Evolutionary conservation across 1,140 invertebrate genomes (phyloP), one percentile per base, ranked within the genome.

Genomic region (Copidosoma floridanum): DNA sequence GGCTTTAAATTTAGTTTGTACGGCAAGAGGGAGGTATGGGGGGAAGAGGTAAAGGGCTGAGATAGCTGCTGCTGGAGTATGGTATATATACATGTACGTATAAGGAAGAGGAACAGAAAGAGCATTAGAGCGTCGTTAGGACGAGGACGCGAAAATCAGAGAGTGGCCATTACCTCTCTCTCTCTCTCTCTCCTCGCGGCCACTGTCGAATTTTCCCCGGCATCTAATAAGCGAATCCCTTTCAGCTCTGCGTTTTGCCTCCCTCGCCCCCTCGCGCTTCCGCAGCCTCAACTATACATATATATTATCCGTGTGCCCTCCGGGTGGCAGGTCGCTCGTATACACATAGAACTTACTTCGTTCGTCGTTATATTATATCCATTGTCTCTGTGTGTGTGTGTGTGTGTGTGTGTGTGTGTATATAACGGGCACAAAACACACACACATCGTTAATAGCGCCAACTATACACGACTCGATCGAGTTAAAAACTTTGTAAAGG

Each of bases 1-100:
- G 56, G 35, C 37, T 58, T 58, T 57, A 40, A 57, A 50, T 57
- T 57, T 57, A 41, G 55, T 48, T 55, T 41, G 35, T 5, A 24
- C 8, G 20, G 44, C 12, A 32, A 32, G 29, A 32, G 29, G 12
- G 29, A 32, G 29, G 29, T 6, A 32, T 6, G 12, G 29, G 12
- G 29, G 12, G 29, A 12, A 32, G 29, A 32, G 29, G 12, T 8
- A 32, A 6, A 32, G 6, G 29, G 29, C 29, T 6, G n/a, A 50
- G 47, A 35, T 32, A 18, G 47, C 18, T 32, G n/a, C n/a, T n/a
- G n/a, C n/a, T n/a, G n/a, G n/a, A n/a, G n/a, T n/a, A n/a, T n/a
- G n/a, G n/a, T n/a, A n/a, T n/a, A n/a, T n/a, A n/a, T n/a, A n/a
- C n/a, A n/a, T n/a, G n/a, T n/a, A n/a, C n/a, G n/a, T n/a, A n/a